Conservation (phyloP, 2,797 vertebrate genomes). For the Columba guinea region DNA sequence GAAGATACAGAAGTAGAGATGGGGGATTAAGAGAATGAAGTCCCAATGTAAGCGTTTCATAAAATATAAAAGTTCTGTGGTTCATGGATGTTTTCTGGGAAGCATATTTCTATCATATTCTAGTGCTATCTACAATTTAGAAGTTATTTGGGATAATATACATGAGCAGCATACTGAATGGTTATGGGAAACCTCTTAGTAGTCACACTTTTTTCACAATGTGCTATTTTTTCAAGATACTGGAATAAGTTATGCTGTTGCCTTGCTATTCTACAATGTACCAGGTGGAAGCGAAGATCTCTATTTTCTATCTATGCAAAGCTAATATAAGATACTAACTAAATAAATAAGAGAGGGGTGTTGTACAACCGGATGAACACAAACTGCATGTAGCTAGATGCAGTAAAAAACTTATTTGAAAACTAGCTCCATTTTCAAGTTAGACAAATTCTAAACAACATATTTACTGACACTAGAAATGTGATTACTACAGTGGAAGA, state of each 20-base stretch:
- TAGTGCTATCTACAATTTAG: background rate
- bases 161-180: background rate
- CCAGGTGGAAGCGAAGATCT: background rate
- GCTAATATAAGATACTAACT: background rate
- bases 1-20: background rate
- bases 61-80: background rate
- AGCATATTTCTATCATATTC: background rate
- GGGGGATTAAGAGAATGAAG: background rate
- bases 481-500: background rate
- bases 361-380: background rate
- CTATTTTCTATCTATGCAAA: background rate
- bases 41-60: background rate
- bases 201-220: background rate
- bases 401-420: background rate
- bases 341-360: background rate
- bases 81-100: background rate
- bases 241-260: background rate
- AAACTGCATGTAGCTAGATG: background rate
- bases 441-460: constrained; percentile 7
- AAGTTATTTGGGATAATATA: background rate
- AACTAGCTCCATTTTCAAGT: background rate
- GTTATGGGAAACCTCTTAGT: background rate
- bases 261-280: background rate
- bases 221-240: background rate
- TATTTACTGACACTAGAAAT: constrained; percentile 7